These are phyloP conservation scores for Tamandua tetradactyla DNA, from an alignment of 2,797 vertebrate genomes.

Conservation along the genomic window DNA sequence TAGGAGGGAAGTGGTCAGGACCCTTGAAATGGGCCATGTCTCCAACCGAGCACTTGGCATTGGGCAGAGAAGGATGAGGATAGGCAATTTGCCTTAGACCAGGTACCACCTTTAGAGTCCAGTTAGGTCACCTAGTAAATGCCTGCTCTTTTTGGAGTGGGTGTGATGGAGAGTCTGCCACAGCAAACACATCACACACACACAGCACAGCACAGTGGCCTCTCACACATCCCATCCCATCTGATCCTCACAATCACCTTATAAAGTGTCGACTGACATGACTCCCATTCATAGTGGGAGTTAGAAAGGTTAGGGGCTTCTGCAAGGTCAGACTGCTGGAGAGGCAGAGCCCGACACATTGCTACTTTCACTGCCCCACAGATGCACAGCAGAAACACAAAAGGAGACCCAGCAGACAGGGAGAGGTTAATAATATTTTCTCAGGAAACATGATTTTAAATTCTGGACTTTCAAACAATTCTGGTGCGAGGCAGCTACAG, in stretches of 20 bases:
- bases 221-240: neutral
- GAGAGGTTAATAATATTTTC: neutral
- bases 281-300: neutral
- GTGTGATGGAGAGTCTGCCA: neutral
- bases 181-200: neutral
- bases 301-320: neutral
- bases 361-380: neutral
- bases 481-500: neutral
- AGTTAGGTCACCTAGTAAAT: neutral
- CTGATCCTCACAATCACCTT: neutral
- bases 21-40: neutral
- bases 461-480: neutral
- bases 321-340: neutral
- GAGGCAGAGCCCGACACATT: neutral
- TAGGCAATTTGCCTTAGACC: neutral
- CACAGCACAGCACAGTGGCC: neutral
- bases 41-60: neutral
- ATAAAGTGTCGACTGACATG: neutral
- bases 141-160: neutral
- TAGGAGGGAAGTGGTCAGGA: neutral
- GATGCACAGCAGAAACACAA: no score
- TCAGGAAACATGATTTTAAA: neutral
- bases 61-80: neutral
- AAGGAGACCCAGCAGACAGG: neutral
- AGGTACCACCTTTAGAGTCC: neutral